phyloP scores from a whole-genome alignment of 2,113 vertebrate species.

The Prinia subflava region DNA sequence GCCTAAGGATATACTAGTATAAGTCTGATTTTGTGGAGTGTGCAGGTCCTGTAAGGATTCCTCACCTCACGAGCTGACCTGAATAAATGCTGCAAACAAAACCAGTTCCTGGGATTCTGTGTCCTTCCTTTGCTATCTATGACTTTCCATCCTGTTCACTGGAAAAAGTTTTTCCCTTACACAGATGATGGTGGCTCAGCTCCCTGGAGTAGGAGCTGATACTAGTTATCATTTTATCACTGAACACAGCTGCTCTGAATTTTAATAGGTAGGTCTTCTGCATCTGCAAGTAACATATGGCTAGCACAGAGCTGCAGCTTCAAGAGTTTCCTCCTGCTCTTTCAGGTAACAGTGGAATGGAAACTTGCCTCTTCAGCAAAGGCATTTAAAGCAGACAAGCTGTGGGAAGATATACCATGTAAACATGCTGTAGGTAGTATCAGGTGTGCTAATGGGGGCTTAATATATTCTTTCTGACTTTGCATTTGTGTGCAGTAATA shows the following conservation, averaged over 20 bases:
- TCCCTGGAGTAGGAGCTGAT: background rate
- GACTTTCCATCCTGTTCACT: background rate
- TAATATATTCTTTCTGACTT: background rate
- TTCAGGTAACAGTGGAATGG: background rate
- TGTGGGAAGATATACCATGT: background rate
- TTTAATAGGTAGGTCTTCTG: slow-evolving; percentile 25
- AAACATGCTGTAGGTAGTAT: background rate
- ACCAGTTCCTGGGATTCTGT: background rate
- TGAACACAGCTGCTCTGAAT: slow-evolving; percentile 55
- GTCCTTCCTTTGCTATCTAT: background rate
- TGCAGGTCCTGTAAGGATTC: background rate
- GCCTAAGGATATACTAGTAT: background rate
- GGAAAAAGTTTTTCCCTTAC: background rate
- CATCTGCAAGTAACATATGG: slow-evolving; percentile 57
- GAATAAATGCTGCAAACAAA: background rate
- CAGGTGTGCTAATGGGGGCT: background rate
- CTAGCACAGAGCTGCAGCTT: slow-evolving; percentile 2
- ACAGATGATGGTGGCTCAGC: background rate
- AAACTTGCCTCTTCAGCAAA: slow-evolving; percentile 4
- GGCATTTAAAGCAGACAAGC: background rate
- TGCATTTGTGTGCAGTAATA: background rate
- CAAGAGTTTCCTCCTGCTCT: background rate
- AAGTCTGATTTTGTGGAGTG: background rate
- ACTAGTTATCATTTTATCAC: slow-evolving; percentile 28
- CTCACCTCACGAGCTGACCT: background rate